Base-by-base conservation (phyloP, 2,888 invertebrate species). In the Dioctria linearis region DNA sequence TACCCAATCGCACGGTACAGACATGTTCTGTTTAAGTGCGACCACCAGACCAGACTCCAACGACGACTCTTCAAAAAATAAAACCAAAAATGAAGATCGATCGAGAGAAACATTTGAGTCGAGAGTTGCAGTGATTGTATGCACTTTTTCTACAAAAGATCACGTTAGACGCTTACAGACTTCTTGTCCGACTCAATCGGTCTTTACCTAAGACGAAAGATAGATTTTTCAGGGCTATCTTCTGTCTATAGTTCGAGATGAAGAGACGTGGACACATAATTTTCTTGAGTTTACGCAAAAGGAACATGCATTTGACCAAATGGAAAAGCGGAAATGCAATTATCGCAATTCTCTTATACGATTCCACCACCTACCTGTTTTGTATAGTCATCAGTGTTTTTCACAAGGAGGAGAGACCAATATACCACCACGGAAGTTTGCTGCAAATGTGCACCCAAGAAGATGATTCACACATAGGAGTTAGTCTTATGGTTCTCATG, bases 1-100 rank as follows among this genome's bases (percentile, higher is more conserved):
- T 87, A 86, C 86, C 84, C 86, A 86, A 85, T 84, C 51, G 54
- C 66, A 61, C 25, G 51, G 76, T 63, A 46, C 49, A 46, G 49
- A n/a, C 63, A 63, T 63, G 63, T 46, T 76, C 37, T 54, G 57
- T 59, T 25, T 25, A 57, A 57, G 51, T 42, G 54, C 25, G 25
- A 25, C 25, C 25, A 25, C 1, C 25, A 25, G 25, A 25, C 25
- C 25, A 25, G 25, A 25, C 25, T 25, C 25, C 25, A 25, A 25
- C 25, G 25, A 25, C 0, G 25, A 25, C 25, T 25, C 11, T 46
- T 8, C 54, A 42, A 59, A 66, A 25, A 78, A 51, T 37, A 65
- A 66, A 51, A 51, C 51, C 65, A 66, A 65, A 25, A 25, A 39
- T 13, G 13, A 25, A 78, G 65, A 78, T 66, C 40, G 42, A 65